Evolutionary conservation across 2,113 vertebrate species (phyloP), one percentile per base, ranked within the genome.

Genomic region (Macrotus californicus): DNA sequence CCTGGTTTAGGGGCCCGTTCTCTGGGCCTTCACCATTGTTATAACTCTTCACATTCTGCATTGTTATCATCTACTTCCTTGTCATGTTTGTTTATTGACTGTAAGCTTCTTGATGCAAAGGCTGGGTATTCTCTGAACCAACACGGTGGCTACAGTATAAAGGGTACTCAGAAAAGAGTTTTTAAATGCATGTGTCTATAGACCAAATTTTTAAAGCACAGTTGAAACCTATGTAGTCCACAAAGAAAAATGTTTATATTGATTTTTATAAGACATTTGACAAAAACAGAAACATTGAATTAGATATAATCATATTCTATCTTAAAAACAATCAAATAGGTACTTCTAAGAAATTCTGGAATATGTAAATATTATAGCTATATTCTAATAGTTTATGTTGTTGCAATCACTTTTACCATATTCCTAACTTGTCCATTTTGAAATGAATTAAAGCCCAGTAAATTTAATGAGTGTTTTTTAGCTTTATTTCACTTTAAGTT

Each of bases 251-350:
- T 34, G 15, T 67, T 56, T 61, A 39, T 52, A 8, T 70, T 61
- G 29, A 87, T 81, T 87, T 90, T 41, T 48, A 34, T 16, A 39
- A 73, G 67, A 69, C 39, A 34, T 67, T 8, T 79, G 24, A 88
- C 80, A 69, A 79, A 87, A 87, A 26, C 31, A 36, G 11, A 43
- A 91, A 76, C 69, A 31, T 31, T 87, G 54, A 72, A 41, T 81
- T 34, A 19, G 0, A 54, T 46, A 41, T 46, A 22, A n/a, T 86
- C 50, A 9, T 13, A 86, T 29, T 54, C 18, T 59, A 52, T n/a
- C 85, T 46, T 90, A 21, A 83, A 94, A 86, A 77, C 64, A 89
- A 87, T 59, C 39, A 92, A 96, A 56, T 36, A 19, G 19, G 8
- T 10, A 67, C 4, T 76, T 92, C 86, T 11, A 77, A 69, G 31